phyloP scores from a whole-genome alignment of 2,797 vertebrate genomes.

The Crax fasciolata region DNA sequence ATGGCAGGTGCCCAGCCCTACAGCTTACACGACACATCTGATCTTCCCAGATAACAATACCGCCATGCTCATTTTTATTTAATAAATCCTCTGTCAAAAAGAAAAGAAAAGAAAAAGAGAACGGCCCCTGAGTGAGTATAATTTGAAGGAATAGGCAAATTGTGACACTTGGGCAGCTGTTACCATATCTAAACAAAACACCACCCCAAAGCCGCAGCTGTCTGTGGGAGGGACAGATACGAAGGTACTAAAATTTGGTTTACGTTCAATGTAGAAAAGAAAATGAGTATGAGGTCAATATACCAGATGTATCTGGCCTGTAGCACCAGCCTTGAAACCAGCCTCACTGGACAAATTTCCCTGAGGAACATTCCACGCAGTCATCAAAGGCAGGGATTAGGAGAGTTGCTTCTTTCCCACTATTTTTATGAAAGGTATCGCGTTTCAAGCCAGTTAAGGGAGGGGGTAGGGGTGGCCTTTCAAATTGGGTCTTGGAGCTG shows the following conservation, averaged over 20 bases:
- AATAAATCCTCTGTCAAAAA: slow-evolving; percentile 7
- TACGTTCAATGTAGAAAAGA: neutral
- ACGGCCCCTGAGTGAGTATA: neutral
- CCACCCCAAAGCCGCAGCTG: neutral
- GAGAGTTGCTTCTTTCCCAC: neutral
- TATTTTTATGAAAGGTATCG: neutral
- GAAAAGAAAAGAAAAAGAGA: neutral
- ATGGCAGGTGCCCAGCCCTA: neutral
- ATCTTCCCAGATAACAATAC: slow-evolving; percentile 16
- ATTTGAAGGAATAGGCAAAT: slow-evolving; percentile 11
- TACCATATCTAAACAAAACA: neutral
- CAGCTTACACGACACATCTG: slow-evolving; percentile 2
- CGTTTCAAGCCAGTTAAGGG: neutral
- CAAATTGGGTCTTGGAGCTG: neutral
- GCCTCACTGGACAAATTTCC: neutral
- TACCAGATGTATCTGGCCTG: neutral
- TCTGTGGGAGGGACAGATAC: neutral
- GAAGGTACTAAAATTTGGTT: neutral
- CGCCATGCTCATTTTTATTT: slow-evolving; percentile 20
- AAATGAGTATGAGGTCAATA: neutral
- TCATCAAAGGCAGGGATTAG: neutral
- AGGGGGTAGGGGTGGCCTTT: neutral
- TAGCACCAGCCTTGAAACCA: neutral
- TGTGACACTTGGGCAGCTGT: neutral
- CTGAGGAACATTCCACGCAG: neutral